Evolutionary conservation across 2,888 invertebrate species (phyloP), one percentile per base, ranked within the genome.

Genomic region (Dasysyrphus tricinctus): DNA sequence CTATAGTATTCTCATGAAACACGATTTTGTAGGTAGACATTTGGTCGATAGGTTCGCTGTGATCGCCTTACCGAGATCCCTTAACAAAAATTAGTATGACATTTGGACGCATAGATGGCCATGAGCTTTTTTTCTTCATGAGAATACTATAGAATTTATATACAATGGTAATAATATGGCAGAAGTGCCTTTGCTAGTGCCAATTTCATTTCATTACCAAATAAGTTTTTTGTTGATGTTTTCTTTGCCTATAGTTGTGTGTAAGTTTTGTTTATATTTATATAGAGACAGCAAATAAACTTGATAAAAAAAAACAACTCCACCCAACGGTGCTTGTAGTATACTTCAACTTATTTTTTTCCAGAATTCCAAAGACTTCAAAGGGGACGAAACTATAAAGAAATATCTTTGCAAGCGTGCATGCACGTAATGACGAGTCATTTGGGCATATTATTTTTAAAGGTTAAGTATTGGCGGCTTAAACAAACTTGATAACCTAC

Each of bases 191-290:
- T 24, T 24, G 24, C 29, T 54, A 51, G 51, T 37, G 51, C 51
- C 34, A n/a, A 16, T 47, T 24, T 39, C 63, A 80, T 81, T 81
- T 76, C 72, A 81, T 81, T 72, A 81, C 70, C 47, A 72, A 72
- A 72, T 67, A 49, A n/a, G 32, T 76, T 69, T 54, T 24, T 49
- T 59, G 39, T 70, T 61, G 24, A 34, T 80, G 24, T 44, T 72
- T 63, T 56, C 29, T 74, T 65, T 57, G 49, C 32, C 19, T 42
- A 14, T 42, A 14, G 65, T 65, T 47, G 32, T 59, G 9, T 63
- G 32, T 59, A 9, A 57, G 44, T n/a, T n/a, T n/a, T 29, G 42
- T 72, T 49, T 61, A 61, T 24, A 24, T 24, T 24, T 61, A 42
- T 61, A 42, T 67, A 77, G 42, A 72, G 34, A 72, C 59, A 24